Conservation (phyloP, 2,113 vertebrate genomes). For the Menidia beryllina region DNA sequence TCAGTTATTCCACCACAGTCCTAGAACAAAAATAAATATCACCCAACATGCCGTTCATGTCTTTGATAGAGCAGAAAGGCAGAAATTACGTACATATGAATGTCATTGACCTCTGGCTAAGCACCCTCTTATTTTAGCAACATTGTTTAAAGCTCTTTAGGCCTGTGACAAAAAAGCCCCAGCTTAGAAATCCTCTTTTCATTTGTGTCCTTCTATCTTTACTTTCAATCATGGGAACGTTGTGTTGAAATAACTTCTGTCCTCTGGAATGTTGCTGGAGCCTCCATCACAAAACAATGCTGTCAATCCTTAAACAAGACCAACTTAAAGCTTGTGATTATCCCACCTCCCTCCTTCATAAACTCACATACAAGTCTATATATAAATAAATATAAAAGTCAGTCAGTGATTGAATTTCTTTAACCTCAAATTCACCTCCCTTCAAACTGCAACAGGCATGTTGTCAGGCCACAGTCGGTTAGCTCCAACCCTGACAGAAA, state of each 20-base stretch:
- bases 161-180: conserved; percentile 43
- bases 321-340: conserved; percentile 53
- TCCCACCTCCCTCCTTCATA: too few species aligned
- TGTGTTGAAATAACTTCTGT: conserved; percentile 50
- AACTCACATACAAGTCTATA: too few species aligned
- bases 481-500: conserved; percentile 31
- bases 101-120: conserved; percentile 43
- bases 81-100: conserved; percentile 53
- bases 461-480: conserved; percentile 41
- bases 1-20: conserved; percentile 32
- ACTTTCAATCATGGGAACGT: conserved; percentile 59
- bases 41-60: conserved; percentile 21
- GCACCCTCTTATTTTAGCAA: conserved; percentile 54
- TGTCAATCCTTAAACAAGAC: conserved; percentile 35
- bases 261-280: conserved; percentile 20
- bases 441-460: conserved; percentile 16
- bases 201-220: conserved; percentile 42
- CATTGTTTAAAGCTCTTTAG: conserved; percentile 54
- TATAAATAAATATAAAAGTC: too few species aligned
- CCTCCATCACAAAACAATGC: conserved; percentile 43
- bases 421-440: conserved; percentile 17
- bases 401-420: conserved; percentile 6
- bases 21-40: conserved; percentile 42
- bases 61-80: conserved; percentile 40
- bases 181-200: conserved; percentile 48